Evolutionary conservation across 1,140 invertebrate species (phyloP), one percentile per base, ranked within the genome.

Genomic region (Eufriesea mexicana): DNA sequence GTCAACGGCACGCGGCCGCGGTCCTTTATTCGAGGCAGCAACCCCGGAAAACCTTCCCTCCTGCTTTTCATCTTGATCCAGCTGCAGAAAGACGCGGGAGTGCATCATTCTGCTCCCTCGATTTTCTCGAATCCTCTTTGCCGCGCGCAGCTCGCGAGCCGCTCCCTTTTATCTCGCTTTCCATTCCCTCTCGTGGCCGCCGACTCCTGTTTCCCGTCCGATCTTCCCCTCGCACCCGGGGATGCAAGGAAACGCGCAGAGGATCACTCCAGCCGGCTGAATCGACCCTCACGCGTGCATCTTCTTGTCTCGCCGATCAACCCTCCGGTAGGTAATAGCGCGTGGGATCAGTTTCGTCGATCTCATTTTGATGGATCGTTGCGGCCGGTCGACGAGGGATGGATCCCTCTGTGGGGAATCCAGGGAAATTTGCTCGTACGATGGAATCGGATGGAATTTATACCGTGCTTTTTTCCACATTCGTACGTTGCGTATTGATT

Each of bases 91-190:
- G 78, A 73, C 47, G 70, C 57, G 54, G 9, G 68, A 78, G 73
- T 83, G 79, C 79, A 64, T 74, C 73, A 23, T 86, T 74, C 61
- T 74, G 55, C 73, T 77, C 49, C 78, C 68, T 83, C 85, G 79
- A 83, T 86, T 86, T 86, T 86, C 84, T 74, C 79, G 42, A 86
- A 86, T 81, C 61, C 84, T 57, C 51, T 59, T 70, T 74, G 10
- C 68, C 54, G 28, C 64, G 45, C n/a, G 57, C 45, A 28, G 68
- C 2, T 42, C n/a, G 47, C 51, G 55, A 8, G 20, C 54, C 54
- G 55, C n/a, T 23, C 45, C 51, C 54, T 51, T 68, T 70, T 70
- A 51, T 64, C 64, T 25, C 59, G n/a, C 72, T 42, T 51, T 54
- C 25, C 35, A 54, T 42, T 10, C 51, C 28, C 61, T 35, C 23